A percentile compares a stretch with the other conserved stretches of the same genome.
Evolutionary conservation across 2,113 vertebrate genomes (phyloP).

Genomic region (Garra rufa): DNA sequence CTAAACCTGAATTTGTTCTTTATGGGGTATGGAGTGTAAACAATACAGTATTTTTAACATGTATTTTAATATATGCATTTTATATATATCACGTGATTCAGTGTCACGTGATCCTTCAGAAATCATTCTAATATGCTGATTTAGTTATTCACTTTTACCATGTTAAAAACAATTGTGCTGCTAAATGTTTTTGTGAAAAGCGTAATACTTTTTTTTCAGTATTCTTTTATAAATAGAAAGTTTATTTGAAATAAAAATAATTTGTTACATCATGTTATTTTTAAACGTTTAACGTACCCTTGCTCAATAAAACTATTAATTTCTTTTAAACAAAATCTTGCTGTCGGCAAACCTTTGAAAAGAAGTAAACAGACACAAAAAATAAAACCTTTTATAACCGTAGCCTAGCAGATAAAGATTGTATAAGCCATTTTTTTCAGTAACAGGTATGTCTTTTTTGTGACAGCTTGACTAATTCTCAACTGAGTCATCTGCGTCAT

Average conservation of each 20-base stretch:
- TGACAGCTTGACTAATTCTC: neutral
- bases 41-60: too few species aligned
- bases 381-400: neutral
- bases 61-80: too few species aligned
- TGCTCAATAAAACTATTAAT: neutral
- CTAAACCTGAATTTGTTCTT: too few species aligned
- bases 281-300: neutral
- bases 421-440: neutral
- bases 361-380: too few species aligned
- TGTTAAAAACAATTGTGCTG: too few species aligned
- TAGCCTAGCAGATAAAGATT: neutral
- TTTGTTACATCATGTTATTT: neutral
- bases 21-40: too few species aligned
- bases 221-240: too few species aligned
- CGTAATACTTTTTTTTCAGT: neutral
- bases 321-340: neutral
- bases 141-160: too few species aligned
- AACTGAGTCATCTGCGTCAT: neutral
- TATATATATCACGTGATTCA: too few species aligned
- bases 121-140: neutral
- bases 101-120: neutral
- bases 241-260: neutral
- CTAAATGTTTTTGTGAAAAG: neutral
- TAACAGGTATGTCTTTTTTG: neutral
- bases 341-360: neutral